Evolutionary conservation across 2,113 vertebrate genomes (phyloP), one percentile per base, ranked within the genome.

Genomic region (Ascaphus truei): DNA sequence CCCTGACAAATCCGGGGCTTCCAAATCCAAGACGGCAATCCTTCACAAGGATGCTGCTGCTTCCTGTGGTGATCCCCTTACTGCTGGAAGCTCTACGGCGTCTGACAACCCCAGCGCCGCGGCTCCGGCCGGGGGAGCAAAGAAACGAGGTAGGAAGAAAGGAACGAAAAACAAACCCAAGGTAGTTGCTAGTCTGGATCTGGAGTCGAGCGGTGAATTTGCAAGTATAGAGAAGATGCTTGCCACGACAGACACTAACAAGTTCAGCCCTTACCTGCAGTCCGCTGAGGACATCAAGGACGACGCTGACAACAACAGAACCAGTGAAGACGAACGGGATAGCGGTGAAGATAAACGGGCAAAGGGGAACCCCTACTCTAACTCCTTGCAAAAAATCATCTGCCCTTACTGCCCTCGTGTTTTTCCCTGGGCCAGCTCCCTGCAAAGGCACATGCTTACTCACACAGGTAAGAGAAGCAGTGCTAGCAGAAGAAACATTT

Each of bases 211-310:
- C 2, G 96, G 95, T 0, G 97, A 99, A 81, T 98, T 99, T n/a
- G 93, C 97, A 73, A 98, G 96, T 71, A 93, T 99, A 25, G 97
- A 98, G 73, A 96, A 95, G 83, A 99, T 99, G 94, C 77, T 99
- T 10, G 97, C 96, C 63, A 98, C 93, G 41, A 98, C 96, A 0
- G 94, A 98, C 73, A 79, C 96, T 75, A 98, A 98, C 83, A 93
- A 96, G 81, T 98, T 99, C 76, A 97, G 93, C 75, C 90, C 92
- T 0, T 98, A 93, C 77, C 91, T 99, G 68, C 95, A 95, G 83
- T 91, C 84, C 0, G 76, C 84, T 5, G 82, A 85, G 0, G 90
- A 76, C 31, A 60, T 75, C 6, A 48, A 72, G 52, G 65, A 77
- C 47, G 26, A 43, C 9, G 16, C 76, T 0, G 76, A 91, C 26